Conservation (phyloP, 2,797 vertebrate genomes). For the Gastrophryne carolinensis region DNA sequence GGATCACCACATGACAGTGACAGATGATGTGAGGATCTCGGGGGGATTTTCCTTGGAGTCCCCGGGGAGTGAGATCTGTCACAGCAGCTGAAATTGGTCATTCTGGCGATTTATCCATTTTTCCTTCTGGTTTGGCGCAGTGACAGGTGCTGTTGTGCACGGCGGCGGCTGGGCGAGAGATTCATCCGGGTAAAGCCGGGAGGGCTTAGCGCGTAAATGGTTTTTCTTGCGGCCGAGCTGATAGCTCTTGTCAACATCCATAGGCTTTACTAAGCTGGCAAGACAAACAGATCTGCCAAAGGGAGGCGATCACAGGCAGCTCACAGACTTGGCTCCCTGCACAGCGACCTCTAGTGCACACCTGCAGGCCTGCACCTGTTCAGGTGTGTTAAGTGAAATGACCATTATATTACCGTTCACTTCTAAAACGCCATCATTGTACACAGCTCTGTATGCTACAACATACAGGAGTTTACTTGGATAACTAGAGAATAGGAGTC, state of each 20-base stretch:
- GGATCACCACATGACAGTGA: conserved; percentile 6
- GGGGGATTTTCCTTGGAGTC: conserved; percentile 50
- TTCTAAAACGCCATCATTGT: no score
- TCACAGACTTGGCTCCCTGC: not conserved
- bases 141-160: conserved; percentile 62
- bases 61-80: conserved; percentile 51
- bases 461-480: no score
- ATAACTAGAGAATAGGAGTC: no score
- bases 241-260: conserved; percentile 66
- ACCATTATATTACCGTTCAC: no score
- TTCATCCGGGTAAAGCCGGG: conserved; percentile 60
- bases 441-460: no score
- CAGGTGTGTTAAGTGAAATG: no score
- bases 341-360: conserved; percentile 23
- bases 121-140: conserved; percentile 60
- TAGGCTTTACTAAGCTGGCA: conserved; percentile 59
- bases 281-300: conserved; percentile 53
- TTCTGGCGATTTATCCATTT: conserved; percentile 66
- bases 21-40: conserved; percentile 25
- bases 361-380: not conserved
- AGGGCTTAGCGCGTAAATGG: conserved; percentile 73
- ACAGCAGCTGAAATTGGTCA: conserved; percentile 51
- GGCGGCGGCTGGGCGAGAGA: conserved; percentile 53
- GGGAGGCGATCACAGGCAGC: rapidly evolving
- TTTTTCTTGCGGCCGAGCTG: conserved; percentile 64